Evolutionary conservation across 2,888 invertebrate species (phyloP).

Genomic region (Psococerastis gibbosa): DNA sequence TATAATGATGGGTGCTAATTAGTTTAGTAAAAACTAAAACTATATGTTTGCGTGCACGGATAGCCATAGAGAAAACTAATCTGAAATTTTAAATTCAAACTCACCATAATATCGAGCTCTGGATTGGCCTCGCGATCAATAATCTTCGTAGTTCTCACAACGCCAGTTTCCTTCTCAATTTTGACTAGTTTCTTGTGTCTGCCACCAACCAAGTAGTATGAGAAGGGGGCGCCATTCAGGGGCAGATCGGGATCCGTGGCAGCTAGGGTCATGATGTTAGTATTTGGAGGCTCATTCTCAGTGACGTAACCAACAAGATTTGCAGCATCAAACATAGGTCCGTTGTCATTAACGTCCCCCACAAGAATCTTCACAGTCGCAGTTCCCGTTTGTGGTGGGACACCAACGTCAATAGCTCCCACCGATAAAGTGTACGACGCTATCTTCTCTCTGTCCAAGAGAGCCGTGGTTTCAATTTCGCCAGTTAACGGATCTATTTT

Average conservation of each 20-base stretch:
- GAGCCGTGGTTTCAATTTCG: constrained; percentile 51
- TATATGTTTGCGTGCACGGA: background rate
- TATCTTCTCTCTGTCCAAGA: constrained; percentile 63
- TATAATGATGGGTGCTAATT: constrained; percentile 7
- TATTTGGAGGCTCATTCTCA: constrained; percentile 73
- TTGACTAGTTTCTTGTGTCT: constrained; percentile 55
- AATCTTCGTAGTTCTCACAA: constrained; percentile 55
- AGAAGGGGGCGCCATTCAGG: constrained; percentile 80
- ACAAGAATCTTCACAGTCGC: constrained; percentile 61
- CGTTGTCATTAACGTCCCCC: constrained; percentile 84
- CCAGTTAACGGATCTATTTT: constrained; percentile 73
- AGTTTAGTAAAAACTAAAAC: background rate
- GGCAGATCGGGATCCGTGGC: constrained; percentile 80
- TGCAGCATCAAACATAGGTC: constrained; percentile 57
- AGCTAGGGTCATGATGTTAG: constrained; percentile 63
- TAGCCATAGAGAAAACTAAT: background rate
- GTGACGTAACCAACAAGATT: constrained; percentile 56
- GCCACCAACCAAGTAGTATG: constrained; percentile 59
- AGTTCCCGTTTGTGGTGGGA: constrained; percentile 83
- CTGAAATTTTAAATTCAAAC: constrained; percentile 14
- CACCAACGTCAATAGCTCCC: constrained; percentile 75
- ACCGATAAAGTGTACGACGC: constrained; percentile 55
- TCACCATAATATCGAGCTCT: constrained; percentile 43
- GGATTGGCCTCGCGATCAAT: constrained; percentile 70
- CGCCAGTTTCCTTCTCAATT: constrained; percentile 60